Percentiles rank a stretch among this genome's conserved stretches.
Conservation (phyloP, 2,113 vertebrate genomes). For the Trogon surrucura region DNA sequence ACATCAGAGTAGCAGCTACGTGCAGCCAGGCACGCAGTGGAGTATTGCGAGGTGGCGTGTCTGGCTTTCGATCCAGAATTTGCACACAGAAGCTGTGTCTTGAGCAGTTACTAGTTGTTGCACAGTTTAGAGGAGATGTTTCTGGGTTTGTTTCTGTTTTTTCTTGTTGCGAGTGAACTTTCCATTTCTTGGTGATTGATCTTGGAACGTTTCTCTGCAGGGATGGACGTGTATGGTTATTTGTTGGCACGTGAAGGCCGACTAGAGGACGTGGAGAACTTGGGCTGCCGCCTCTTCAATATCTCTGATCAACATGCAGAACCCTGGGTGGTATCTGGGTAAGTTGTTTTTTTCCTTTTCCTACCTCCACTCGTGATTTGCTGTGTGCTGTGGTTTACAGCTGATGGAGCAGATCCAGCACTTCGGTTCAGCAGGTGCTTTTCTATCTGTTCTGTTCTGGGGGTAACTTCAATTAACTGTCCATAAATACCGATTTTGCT, state of each 20-base stretch:
- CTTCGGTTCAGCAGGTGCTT: background rate
- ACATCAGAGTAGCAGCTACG: background rate
- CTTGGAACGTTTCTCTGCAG: slow-evolving; percentile 44
- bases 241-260: slow-evolving; percentile 94
- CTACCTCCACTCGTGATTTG: background rate
- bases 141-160: background rate
- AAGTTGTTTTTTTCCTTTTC: slow-evolving; percentile 7
- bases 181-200: background rate
- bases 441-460: background rate
- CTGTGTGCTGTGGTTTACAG: background rate
- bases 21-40: background rate
- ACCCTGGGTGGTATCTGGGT: slow-evolving; percentile 99
- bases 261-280: slow-evolving; percentile 95
- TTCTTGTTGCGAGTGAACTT: background rate
- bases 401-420: background rate
- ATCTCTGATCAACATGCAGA: slow-evolving; percentile 98
- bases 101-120: background rate
- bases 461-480: background rate
- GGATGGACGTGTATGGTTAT: slow-evolving; percentile 98
- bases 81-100: background rate
- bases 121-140: background rate
- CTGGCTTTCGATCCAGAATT: background rate
- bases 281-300: slow-evolving; percentile 95
- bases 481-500: background rate
- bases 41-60: background rate